These are phyloP conservation scores for Campylomormyrus numenius DNA, from an alignment of 2,113 vertebrate genomes.

Conservation along the genomic window DNA sequence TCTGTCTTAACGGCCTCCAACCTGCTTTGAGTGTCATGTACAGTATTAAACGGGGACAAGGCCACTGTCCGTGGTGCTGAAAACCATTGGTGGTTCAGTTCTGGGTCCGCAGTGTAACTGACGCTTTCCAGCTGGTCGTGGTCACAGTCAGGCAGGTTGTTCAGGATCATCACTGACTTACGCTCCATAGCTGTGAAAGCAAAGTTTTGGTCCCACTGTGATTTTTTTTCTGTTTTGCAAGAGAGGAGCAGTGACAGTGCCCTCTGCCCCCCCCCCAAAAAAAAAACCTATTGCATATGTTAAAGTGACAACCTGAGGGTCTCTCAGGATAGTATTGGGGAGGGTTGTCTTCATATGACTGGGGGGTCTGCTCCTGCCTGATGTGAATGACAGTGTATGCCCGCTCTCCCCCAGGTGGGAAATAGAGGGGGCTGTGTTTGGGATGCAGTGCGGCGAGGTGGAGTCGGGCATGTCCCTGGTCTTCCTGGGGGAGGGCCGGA, in stretches of 20 bases:
- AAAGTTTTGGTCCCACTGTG: background rate
- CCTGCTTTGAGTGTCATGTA: background rate
- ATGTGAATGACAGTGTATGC: background rate
- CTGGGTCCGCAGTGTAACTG: background rate
- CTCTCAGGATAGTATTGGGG: background rate
- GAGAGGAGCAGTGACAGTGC: background rate
- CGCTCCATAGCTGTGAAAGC: background rate
- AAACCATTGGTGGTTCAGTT: background rate
- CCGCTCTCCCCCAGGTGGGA: constrained; percentile 72
- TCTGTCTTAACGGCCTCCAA: background rate
- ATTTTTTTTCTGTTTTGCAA: background rate
- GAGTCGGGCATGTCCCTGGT: constrained; percentile 83
- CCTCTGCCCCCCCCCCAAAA: background rate
- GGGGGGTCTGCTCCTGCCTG: background rate
- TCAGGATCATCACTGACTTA: background rate
- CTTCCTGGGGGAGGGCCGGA: constrained; percentile 79
- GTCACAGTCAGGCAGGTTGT: background rate
- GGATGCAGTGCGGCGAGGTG: constrained; percentile 82
- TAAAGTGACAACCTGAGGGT: background rate
- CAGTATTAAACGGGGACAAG: background rate
- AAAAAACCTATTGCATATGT: background rate
- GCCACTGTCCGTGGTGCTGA: constrained; percentile 20
- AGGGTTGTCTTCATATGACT: background rate
- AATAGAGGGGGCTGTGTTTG: constrained; percentile 72
- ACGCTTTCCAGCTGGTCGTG: background rate